A percentile compares a stretch with the other conserved stretches of the same genome.
phyloP scores from a whole-genome alignment of 2,797 vertebrate species.

The Thaleichthys pacificus region DNA sequence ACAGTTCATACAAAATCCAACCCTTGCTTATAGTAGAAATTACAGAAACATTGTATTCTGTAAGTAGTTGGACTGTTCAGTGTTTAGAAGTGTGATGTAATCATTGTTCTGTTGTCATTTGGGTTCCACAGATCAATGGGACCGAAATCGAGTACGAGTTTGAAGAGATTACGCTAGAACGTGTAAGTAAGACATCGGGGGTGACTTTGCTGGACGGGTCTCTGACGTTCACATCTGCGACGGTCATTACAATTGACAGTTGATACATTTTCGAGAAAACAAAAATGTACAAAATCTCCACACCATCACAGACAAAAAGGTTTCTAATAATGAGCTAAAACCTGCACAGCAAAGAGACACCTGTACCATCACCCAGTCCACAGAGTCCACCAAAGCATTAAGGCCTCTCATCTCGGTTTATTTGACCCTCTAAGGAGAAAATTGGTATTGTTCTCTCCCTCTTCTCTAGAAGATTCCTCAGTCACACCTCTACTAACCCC shows the following conservation, averaged over 20 bases:
- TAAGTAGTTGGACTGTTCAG: neutral
- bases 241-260: neutral
- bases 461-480: too few relatives aligned
- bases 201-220: neutral
- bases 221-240: neutral
- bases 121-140: constrained; percentile 85
- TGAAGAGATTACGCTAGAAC: constrained; percentile 96
- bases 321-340: too few relatives aligned
- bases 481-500: too few relatives aligned
- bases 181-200: constrained; percentile 78
- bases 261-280: neutral
- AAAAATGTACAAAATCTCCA: neutral
- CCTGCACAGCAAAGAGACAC: too few relatives aligned
- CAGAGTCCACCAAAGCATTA: too few relatives aligned
- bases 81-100: neutral
- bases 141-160: constrained; percentile 98
- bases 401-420: too few relatives aligned
- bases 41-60: neutral
- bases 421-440: too few relatives aligned
- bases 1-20: too few relatives aligned
- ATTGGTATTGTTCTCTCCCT: too few relatives aligned
- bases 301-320: neutral
- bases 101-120: constrained; percentile 28
- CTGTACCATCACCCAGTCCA: too few relatives aligned
- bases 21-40: neutral